Evolutionary conservation across 2,888 invertebrate genomes (phyloP), one percentile per base, ranked within the genome.

Genomic region (Ectemnius continuus): DNA sequence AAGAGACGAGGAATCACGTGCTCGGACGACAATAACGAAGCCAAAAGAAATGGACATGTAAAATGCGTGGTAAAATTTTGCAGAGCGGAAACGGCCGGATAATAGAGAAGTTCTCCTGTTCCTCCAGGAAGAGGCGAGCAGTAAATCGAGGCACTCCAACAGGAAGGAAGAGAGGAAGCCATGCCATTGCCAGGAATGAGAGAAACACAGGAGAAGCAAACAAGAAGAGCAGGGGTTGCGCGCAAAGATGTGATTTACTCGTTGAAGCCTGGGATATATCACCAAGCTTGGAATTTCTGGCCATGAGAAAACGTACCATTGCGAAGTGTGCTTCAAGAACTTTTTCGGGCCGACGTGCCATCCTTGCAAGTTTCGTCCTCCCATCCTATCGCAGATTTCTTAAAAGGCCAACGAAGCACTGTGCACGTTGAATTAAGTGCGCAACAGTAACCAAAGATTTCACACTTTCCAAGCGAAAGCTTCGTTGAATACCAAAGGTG

Each of bases 231-330:
- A 65, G 57, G 20, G 48, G 69, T 64, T 26, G 52, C 28, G 61
- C 26, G 66, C 68, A 68, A 71, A 69, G 75, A 81, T 81, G 73
- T 71, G 81, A 83, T 84, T 84, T 83, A 78, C 81, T 77, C 46
- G 68, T 56, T 56, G 72, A 61, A 67, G 18, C 28, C 47, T 61
- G 56, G 64, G 52, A 14, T 52, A 52, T 16, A 52, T 36, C 36
- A 36, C 36, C 36, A 2, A 36, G 36, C 36, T 11, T 36, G 36
- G 36, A 6, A 11, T 36, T 36, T 36, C 36, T 36, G 36, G 36
- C 36, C 36, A 6, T 11, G 36, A 36, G 36, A 36, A 36, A 36
- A 36, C 36, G 8, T 36, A 36, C 36, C 36, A 0, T 4, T 8
- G 36, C 36, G 8, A 36, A 36, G 8, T 11, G 36, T 8, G 36